Percentiles rank a stretch among this genome's conserved stretches.
These are phyloP conservation scores for Pelmatolapia mariae DNA, from an alignment of 2,113 vertebrate species.

Conservation along the genomic window DNA sequence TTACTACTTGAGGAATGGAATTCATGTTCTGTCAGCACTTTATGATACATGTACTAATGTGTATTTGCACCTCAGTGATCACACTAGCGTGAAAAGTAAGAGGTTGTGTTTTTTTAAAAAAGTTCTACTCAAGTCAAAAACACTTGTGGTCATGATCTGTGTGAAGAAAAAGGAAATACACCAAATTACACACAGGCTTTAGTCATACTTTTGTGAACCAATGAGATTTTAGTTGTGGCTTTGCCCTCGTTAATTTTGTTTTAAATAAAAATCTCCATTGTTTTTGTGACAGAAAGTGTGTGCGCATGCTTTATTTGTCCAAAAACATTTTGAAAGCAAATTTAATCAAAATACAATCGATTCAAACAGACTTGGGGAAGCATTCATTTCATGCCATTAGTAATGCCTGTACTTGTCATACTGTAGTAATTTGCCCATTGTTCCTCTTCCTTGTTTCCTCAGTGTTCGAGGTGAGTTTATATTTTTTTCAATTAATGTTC, in stretches of 20 bases:
- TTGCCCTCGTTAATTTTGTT: not conserved
- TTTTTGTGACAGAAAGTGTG: not conserved
- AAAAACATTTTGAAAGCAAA: not conserved
- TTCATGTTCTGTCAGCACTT: slow-evolving; percentile 19
- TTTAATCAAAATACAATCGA: not conserved
- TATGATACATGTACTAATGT: not conserved
- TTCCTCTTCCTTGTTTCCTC: not conserved
- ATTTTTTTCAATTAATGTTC: not conserved
- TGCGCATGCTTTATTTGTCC: not conserved
- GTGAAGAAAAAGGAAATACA: not conserved
- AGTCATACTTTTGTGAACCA: not conserved
- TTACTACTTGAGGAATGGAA: slow-evolving; percentile 49
- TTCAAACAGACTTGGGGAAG: not conserved
- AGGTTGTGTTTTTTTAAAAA: not conserved
- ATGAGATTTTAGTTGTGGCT: not conserved
- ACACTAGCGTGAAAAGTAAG: not conserved
- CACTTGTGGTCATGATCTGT: not conserved
- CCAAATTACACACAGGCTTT: not conserved
- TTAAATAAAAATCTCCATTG: not conserved
- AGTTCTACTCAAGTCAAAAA: not conserved
- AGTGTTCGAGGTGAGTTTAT: not conserved
- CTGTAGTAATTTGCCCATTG: not conserved
- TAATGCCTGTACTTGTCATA: not conserved
- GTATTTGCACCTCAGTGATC: slow-evolving; percentile 8
- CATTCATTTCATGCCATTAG: not conserved